phyloP scores from a whole-genome alignment of 2,797 vertebrate genomes.

The Parauchenoglanis ngamensis region DNA sequence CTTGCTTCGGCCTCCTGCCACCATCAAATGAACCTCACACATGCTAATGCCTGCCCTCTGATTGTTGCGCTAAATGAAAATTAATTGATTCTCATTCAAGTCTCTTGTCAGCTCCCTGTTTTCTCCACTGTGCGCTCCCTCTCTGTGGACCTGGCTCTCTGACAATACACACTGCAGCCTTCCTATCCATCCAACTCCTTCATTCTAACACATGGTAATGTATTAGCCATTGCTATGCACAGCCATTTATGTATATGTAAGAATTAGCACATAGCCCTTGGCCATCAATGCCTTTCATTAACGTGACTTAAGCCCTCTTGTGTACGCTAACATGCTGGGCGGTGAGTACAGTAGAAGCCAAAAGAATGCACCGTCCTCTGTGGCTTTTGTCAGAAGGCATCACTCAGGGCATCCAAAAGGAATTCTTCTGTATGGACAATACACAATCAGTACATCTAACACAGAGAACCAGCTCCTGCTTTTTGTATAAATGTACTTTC shows the following conservation, averaged over 20 bases:
- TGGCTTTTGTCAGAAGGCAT: slow-evolving; percentile 45
- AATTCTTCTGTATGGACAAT: slow-evolving; percentile 10
- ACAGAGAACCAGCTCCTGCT: slow-evolving; percentile 6
- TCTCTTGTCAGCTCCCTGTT: slow-evolving; percentile 70
- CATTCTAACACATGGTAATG: slow-evolving; percentile 68
- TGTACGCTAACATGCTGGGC: slow-evolving; percentile 54
- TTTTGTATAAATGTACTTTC: neutral
- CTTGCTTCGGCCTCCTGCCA: slow-evolving; percentile 71
- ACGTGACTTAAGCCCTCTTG: slow-evolving; percentile 50
- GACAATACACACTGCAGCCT: slow-evolving; percentile 66
- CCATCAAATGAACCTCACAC: slow-evolving; percentile 75
- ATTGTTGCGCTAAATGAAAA: slow-evolving; percentile 84
- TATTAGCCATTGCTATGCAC: slow-evolving; percentile 69
- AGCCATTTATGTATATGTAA: slow-evolving; percentile 65
- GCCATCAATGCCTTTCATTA: slow-evolving; percentile 53
- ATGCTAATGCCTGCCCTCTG: slow-evolving; percentile 77
- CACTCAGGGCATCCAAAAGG: slow-evolving; percentile 37
- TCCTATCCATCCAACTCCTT: slow-evolving; percentile 58
- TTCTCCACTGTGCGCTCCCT: slow-evolving; percentile 71
- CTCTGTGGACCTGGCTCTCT: slow-evolving; percentile 70
- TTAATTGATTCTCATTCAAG: slow-evolving; percentile 80
- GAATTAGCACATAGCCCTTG: slow-evolving; percentile 58
- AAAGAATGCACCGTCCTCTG: slow-evolving; percentile 44
- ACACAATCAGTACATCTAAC: neutral
- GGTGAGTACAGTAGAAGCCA: slow-evolving; percentile 45